Conservation (phyloP, 2,888 invertebrate genomes). For the Aproaerema taeniolella region DNA sequence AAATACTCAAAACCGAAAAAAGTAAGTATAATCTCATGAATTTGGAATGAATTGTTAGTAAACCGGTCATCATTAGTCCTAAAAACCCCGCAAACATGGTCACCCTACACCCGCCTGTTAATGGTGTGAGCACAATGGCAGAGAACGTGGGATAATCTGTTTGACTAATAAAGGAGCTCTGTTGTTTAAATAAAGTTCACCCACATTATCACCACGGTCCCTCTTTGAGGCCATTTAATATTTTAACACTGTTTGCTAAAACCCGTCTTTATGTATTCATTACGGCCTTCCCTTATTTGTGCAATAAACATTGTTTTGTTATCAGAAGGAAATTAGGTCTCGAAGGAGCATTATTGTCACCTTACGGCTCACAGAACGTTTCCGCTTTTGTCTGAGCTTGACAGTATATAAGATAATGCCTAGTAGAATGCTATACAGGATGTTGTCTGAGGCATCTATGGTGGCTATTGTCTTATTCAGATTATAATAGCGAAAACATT, state of each 20-base stretch:
- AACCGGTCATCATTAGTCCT: too few species aligned
- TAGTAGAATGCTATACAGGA: too few species aligned
- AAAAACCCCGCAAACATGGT: too few species aligned
- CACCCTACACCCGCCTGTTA: constrained; percentile 14
- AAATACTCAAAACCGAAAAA: too few species aligned
- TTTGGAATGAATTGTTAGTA: too few species aligned
- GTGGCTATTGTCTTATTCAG: too few species aligned
- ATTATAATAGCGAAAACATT: too few species aligned
- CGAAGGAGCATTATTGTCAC: not conserved
- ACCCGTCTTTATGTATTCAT: constrained; percentile 22
- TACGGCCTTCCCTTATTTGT: constrained; percentile 1
- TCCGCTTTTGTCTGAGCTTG: not conserved
- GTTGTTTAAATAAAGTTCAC: constrained; percentile 25
- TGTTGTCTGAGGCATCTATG: too few species aligned
- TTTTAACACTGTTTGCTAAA: constrained; percentile 22
- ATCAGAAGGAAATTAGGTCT: too few species aligned
- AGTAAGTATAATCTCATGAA: too few species aligned
- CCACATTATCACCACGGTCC: constrained; percentile 18
- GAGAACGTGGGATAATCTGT: constrained; percentile 25
- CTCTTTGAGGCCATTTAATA: constrained; percentile 24
- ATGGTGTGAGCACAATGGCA: constrained; percentile 21
- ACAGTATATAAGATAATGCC: not conserved
- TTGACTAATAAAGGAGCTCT: constrained; percentile 26
- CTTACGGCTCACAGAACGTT: not conserved
- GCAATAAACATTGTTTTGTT: constrained; percentile 2